Evolutionary conservation across 2,113 vertebrate species (phyloP).

Genomic region (Stigmatopora argus): DNA sequence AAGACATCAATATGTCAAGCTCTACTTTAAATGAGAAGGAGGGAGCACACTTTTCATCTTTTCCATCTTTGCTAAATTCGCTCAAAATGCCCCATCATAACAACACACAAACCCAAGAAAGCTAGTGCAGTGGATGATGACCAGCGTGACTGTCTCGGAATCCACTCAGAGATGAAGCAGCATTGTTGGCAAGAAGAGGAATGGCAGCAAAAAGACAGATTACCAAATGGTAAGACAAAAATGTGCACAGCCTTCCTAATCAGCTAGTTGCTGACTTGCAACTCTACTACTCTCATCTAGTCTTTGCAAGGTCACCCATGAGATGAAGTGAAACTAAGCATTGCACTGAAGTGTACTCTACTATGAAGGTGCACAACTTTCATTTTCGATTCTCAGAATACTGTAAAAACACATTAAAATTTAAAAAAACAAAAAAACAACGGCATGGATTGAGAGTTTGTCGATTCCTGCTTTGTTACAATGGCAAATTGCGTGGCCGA

Average conservation of each 20-base stretch:
- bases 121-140: slow-evolving; percentile 20
- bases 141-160: slow-evolving; percentile 29
- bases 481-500: no score
- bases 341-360: slow-evolving; percentile 18
- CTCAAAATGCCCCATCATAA: neutral
- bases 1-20: slow-evolving; percentile 34
- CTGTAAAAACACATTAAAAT: neutral
- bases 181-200: slow-evolving; percentile 32
- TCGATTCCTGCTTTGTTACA: no score
- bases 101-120: slow-evolving; percentile 17
- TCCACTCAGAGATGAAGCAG: slow-evolving; percentile 43
- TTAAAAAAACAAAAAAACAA: no score
- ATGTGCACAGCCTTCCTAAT: slow-evolving; percentile 45
- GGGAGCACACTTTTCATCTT: slow-evolving; percentile 33
- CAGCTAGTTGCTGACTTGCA: slow-evolving; percentile 49
- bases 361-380: neutral
- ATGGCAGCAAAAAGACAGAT: slow-evolving; percentile 16
- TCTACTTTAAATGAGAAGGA: slow-evolving; percentile 28
- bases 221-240: slow-evolving; percentile 32
- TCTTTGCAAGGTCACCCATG: slow-evolving; percentile 40
- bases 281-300: slow-evolving; percentile 46
- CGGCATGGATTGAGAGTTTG: no score
- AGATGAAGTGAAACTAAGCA: slow-evolving; percentile 42
- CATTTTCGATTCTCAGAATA: neutral
- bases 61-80: slow-evolving; percentile 21